phyloP scores from a whole-genome alignment of 2,888 invertebrate species.

The Andrena marginata region DNA sequence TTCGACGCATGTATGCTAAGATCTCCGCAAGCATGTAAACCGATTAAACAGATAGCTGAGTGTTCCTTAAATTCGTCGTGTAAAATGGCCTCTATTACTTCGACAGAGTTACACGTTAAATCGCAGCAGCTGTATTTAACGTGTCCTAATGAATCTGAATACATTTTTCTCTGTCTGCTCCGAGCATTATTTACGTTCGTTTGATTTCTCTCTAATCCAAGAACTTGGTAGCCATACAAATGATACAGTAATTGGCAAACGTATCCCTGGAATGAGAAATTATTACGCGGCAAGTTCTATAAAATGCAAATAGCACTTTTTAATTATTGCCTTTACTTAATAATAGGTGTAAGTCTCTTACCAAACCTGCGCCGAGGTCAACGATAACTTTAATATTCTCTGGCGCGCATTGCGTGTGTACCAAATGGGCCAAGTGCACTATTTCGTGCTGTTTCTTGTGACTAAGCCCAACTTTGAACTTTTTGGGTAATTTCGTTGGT shows the following conservation, averaged over 20 bases:
- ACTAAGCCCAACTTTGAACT: slow-evolving; percentile 84
- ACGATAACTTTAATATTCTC: slow-evolving; percentile 87
- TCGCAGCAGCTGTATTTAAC: slow-evolving; percentile 88
- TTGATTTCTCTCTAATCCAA: slow-evolving; percentile 89
- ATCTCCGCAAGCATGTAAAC: slow-evolving; percentile 93
- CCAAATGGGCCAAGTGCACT: slow-evolving; percentile 87
- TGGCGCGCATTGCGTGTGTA: slow-evolving; percentile 86
- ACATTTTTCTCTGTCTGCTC: slow-evolving; percentile 87
- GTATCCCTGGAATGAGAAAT: slow-evolving; percentile 87
- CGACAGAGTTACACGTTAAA: slow-evolving; percentile 86
- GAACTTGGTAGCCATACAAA: slow-evolving; percentile 87
- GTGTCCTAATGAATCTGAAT: slow-evolving; percentile 85
- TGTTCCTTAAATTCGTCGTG: slow-evolving; percentile 83
- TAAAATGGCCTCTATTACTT: slow-evolving; percentile 84
- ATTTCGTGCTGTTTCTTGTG: slow-evolving; percentile 91
- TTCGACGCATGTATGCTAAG: slow-evolving; percentile 89
- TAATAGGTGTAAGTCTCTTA: slow-evolving; percentile 82
- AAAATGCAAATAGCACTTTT: background rate
- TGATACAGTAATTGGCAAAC: slow-evolving; percentile 89
- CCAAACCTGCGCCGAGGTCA: slow-evolving; percentile 92
- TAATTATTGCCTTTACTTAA: background rate
- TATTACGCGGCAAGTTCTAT: background rate
- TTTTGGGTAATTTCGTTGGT: slow-evolving; percentile 74
- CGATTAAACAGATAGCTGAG: slow-evolving; percentile 86
- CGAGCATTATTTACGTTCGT: slow-evolving; percentile 87